Percentiles rank a stretch among this genome's conserved stretches.
phyloP scores from a whole-genome alignment of 2,797 vertebrate genomes.

The Masticophis lateralis region DNA sequence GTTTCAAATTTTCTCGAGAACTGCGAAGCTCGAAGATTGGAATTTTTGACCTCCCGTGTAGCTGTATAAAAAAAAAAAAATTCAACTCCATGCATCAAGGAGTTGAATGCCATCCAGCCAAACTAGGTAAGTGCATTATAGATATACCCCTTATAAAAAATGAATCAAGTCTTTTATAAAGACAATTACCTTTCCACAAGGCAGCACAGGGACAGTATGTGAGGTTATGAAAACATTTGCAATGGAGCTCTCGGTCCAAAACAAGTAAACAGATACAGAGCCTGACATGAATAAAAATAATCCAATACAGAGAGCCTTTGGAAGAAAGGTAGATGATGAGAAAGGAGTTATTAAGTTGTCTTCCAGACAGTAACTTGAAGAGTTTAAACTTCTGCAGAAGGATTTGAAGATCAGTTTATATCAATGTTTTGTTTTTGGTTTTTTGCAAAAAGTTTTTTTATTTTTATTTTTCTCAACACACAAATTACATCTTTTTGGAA shows the following conservation, averaged over 20 bases:
- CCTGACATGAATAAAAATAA: background rate
- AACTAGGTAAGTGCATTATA: background rate
- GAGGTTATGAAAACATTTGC: background rate
- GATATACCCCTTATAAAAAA: conserved; percentile 16
- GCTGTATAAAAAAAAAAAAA: background rate
- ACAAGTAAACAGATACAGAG: background rate
- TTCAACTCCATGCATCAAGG: background rate
- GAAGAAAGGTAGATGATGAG: background rate
- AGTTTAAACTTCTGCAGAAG: background rate
- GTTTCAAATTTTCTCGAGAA: fast-evolving
- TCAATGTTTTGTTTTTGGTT: background rate
- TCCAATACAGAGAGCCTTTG: background rate
- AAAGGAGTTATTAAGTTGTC: too few relatives aligned
- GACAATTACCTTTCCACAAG: conserved; percentile 10
- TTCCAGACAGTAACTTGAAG: background rate
- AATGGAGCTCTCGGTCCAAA: background rate
- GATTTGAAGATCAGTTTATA: background rate
- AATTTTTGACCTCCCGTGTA: background rate
- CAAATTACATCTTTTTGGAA: too few relatives aligned
- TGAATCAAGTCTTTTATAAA: conserved; percentile 14
- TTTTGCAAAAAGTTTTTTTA: too few relatives aligned
- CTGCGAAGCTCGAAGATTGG: background rate
- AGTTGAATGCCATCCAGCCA: conserved; percentile 17
- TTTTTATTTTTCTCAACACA: too few relatives aligned
- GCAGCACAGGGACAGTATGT: background rate